Percentiles rank a stretch among this genome's conserved stretches.
Conservation (phyloP, 2,797 vertebrate genomes). For the Atherinosoma microstoma region DNA sequence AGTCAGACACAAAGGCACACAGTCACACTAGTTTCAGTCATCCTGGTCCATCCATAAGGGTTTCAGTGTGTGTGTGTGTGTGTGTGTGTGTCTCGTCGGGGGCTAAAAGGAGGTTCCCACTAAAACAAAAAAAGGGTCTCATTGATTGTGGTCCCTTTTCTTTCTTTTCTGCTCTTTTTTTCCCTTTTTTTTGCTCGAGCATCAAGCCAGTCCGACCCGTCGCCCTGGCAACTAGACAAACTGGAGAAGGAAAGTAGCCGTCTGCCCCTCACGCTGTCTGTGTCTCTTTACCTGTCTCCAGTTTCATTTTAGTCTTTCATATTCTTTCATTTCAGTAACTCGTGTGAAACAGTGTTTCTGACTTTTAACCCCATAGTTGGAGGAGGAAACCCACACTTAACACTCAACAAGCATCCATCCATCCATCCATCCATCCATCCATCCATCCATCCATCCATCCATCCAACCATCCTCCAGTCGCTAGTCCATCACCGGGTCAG, state of each 20-base stretch:
- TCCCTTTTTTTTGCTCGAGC: constrained; percentile 53
- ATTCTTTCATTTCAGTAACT: no score
- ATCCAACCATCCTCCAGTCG: no score
- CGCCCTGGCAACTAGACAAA: constrained; percentile 77
- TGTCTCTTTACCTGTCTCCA: not conserved
- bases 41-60: constrained; percentile 20
- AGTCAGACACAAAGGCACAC: constrained; percentile 71
- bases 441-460: no score
- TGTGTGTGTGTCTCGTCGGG: constrained; percentile 33
- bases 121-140: constrained; percentile 85
- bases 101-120: constrained; percentile 75
- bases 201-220: constrained; percentile 71
- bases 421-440: no score
- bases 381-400: no score
- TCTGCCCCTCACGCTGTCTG: constrained; percentile 38
- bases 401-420: no score
- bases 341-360: no score
- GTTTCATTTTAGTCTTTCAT: not conserved
- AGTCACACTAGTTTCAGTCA: constrained; percentile 60
- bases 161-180: constrained; percentile 53
- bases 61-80: no score
- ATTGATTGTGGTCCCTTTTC: constrained; percentile 74
- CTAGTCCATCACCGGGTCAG: no score
- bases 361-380: no score
- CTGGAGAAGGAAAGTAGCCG: constrained; percentile 60